Percentiles rank a stretch among this genome's conserved stretches.
Evolutionary conservation across 1,140 invertebrate species (phyloP).

Genomic region (Branchinecta lynchi): DNA sequence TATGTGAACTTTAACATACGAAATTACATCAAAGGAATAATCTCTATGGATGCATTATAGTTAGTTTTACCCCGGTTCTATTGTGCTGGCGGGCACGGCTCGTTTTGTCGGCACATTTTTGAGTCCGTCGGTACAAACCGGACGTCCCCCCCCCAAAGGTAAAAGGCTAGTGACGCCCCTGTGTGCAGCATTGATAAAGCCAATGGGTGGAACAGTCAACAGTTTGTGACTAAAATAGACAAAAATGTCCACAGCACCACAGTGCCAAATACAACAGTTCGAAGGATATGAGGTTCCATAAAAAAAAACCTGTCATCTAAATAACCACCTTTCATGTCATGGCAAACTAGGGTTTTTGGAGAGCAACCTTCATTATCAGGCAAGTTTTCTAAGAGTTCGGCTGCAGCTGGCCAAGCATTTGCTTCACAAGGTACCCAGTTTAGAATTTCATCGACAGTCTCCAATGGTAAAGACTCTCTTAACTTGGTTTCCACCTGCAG

Average conservation of each 20-base stretch:
- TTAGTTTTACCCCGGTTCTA: too few species aligned
- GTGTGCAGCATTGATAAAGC: conserved; percentile 89
- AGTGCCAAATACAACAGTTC: conserved; percentile 71
- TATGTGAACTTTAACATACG: too few species aligned
- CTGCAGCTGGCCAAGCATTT: neutral
- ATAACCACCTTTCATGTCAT: conserved; percentile 92
- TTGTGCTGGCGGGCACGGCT: too few species aligned
- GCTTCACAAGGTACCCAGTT: neutral
- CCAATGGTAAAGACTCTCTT: neutral
- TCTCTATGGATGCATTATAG: too few species aligned
- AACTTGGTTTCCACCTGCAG: neutral
- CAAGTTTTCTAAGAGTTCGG: neutral
- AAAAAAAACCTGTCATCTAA: conserved; percentile 61
- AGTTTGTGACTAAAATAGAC: conserved; percentile 93
- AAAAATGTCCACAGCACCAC: conserved; percentile 79
- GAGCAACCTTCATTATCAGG: neutral
- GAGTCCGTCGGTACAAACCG: too few species aligned
- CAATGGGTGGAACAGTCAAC: conserved; percentile 78
- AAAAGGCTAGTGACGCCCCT: too few species aligned
- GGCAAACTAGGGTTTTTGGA: conserved; percentile 67
- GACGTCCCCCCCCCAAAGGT: too few species aligned
- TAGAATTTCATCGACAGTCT: neutral
- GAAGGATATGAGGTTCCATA: conserved; percentile 46
- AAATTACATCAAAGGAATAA: too few species aligned
- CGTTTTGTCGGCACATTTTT: too few species aligned